Evolutionary conservation across 2,113 vertebrate genomes (phyloP).

Genomic region (Microcebus murinus): DNA sequence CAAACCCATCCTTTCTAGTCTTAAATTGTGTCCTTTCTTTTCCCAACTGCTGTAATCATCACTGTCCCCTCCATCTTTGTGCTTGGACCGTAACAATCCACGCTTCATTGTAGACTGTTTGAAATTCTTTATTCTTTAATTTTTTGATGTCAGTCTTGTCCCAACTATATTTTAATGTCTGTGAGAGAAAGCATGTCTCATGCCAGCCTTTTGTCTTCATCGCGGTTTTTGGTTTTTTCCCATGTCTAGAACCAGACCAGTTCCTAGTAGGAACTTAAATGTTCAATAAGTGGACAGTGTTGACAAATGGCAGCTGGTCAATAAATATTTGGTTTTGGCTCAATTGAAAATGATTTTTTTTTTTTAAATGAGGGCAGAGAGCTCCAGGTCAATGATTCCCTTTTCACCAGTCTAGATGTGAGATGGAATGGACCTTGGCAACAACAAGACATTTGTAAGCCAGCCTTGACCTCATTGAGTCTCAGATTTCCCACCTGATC

Average conservation of each 20-base stretch:
- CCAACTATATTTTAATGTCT: neutral
- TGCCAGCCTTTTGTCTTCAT: neutral
- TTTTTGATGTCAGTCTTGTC: conserved; percentile 6
- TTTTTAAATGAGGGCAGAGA: conserved; percentile 43
- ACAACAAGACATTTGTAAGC: neutral
- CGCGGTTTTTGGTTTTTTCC: neutral
- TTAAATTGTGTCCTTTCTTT: neutral
- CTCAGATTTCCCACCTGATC: conserved; percentile 56
- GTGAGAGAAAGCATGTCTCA: neutral
- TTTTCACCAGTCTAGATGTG: neutral
- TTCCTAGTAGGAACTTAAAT: neutral
- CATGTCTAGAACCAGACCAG: neutral
- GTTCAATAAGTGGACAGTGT: neutral
- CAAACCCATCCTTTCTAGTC: neutral
- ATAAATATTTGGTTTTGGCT: conserved; percentile 49
- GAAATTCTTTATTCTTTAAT: conserved; percentile 9
- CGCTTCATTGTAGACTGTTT: neutral
- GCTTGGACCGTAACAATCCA: neutral
- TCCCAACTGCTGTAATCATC: neutral
- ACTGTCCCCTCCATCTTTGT: neutral
- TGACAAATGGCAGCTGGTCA: neutral
- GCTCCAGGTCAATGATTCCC: neutral
- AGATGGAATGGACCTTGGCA: conserved; percentile 33
- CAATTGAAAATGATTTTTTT: conserved; percentile 33
- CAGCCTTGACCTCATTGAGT: conserved; percentile 46